phyloP scores from a whole-genome alignment of 2,113 vertebrate genomes.

The Chlamydotis undulata region DNA sequence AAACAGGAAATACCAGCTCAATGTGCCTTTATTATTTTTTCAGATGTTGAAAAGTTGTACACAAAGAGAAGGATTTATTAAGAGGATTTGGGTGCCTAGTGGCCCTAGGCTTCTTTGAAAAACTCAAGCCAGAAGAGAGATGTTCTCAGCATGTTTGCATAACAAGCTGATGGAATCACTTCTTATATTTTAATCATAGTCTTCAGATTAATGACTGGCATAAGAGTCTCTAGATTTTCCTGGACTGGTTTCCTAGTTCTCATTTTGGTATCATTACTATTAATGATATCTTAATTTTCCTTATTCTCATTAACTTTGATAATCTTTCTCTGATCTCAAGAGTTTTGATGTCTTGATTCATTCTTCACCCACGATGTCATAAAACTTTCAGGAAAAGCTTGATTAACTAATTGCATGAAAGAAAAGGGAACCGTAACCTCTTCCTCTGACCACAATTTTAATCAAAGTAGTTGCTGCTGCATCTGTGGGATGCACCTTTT shows the following conservation, averaged over 20 bases:
- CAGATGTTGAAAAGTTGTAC: slow-evolving; percentile 32
- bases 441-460: background rate
- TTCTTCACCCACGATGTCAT: background rate
- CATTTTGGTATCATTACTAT: slow-evolving; percentile 17
- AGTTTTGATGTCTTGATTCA: background rate
- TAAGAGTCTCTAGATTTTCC: background rate
- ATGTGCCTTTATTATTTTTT: slow-evolving; percentile 24
- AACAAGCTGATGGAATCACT: slow-evolving; percentile 11
- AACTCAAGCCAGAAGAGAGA: background rate
- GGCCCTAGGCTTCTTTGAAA: slow-evolving; percentile 16
- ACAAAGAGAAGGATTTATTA: slow-evolving; percentile 13
- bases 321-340: slow-evolving; percentile 1
- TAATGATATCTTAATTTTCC: slow-evolving; percentile 24
- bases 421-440: background rate
- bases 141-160: slow-evolving; percentile 25
- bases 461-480: background rate
- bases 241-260: slow-evolving; percentile 7
- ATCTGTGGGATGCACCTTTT: background rate
- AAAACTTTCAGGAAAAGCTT: background rate
- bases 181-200: slow-evolving; percentile 5
- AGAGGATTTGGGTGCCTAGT: background rate
- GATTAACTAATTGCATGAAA: background rate
- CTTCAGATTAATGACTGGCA: slow-evolving; percentile 3
- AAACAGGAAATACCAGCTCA: slow-evolving; percentile 54
- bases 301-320: slow-evolving; percentile 10